Evolutionary conservation across 2,888 invertebrate genomes (phyloP).

Genomic region (Stenodera caucasica): DNA sequence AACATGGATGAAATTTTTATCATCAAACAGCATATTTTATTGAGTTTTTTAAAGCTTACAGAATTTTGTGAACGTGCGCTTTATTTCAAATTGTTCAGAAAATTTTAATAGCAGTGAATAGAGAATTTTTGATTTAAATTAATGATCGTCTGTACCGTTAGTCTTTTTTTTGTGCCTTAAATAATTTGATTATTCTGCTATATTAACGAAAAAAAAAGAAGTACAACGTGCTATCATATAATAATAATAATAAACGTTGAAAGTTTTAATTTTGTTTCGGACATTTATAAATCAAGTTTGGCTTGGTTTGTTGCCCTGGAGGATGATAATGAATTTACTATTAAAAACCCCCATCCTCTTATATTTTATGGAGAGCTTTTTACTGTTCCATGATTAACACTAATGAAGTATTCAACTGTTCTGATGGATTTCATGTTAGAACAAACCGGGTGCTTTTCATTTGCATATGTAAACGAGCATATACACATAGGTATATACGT

Average conservation of each 20-base stretch:
- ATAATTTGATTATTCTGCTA: background rate
- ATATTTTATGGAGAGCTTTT: conserved; percentile 42
- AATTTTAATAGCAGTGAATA: background rate
- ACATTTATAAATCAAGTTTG: conserved; percentile 40
- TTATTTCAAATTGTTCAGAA: background rate
- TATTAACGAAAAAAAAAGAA: background rate
- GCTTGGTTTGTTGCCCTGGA: conserved; percentile 33
- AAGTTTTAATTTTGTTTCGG: conserved; percentile 35
- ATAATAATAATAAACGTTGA: background rate
- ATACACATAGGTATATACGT: conserved; percentile 11
- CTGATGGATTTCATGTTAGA: conserved; percentile 31
- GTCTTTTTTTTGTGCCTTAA: background rate
- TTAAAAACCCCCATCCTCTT: conserved; percentile 26
- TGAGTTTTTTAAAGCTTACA: background rate
- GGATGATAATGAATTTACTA: conserved; percentile 33
- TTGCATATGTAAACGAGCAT: conserved; percentile 22
- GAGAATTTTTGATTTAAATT: background rate
- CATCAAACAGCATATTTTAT: background rate
- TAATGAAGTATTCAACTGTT: conserved; percentile 43
- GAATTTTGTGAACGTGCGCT: background rate
- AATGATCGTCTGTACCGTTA: background rate
- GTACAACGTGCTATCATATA: background rate
- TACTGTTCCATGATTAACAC: conserved; percentile 42
- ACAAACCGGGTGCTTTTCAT: conserved; percentile 27
- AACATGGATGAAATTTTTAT: background rate